These are phyloP conservation scores for Gopherus flavomarginatus DNA, from an alignment of 2,113 vertebrate species.

Conservation along the genomic window DNA sequence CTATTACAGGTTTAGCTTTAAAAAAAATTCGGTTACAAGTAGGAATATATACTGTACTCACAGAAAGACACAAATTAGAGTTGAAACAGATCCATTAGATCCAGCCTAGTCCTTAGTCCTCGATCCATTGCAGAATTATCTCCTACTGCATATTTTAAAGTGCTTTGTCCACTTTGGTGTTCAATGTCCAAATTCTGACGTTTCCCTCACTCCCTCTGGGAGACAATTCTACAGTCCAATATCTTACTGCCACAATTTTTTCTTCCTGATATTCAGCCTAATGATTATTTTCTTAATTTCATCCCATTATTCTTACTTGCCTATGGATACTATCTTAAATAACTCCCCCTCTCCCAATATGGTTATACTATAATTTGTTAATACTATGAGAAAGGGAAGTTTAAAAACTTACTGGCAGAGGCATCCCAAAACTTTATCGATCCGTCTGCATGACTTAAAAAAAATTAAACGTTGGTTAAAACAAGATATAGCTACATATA, in stretches of 20 bases:
- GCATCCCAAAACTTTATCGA: conserved; percentile 97
- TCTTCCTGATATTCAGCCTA: not conserved
- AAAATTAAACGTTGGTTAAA: conserved; percentile 73
- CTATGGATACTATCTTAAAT: not conserved
- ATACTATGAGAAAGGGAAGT: conserved; percentile 42
- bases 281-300: not conserved
- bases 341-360: not conserved
- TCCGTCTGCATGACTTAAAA: conserved; percentile 94
- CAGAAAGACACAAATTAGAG: not conserved
- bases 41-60: not conserved
- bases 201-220: not conserved
- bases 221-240: conserved; percentile 5
- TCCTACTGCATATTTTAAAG: not conserved
- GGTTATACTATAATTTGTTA: not conserved
- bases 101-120: not conserved
- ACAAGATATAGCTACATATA: conserved; percentile 39
- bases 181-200: not conserved
- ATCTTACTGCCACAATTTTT: not conserved
- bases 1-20: not conserved
- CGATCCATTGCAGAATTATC: not conserved
- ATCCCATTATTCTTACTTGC: not conserved
- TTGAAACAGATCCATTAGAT: not conserved
- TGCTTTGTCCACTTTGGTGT: not conserved
- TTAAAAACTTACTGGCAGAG: conserved; percentile 89
- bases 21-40: not conserved